Evolutionary conservation across 2,888 invertebrate genomes (phyloP), one percentile per base, ranked within the genome.

Genomic region (Eupithecia inturbata): DNA sequence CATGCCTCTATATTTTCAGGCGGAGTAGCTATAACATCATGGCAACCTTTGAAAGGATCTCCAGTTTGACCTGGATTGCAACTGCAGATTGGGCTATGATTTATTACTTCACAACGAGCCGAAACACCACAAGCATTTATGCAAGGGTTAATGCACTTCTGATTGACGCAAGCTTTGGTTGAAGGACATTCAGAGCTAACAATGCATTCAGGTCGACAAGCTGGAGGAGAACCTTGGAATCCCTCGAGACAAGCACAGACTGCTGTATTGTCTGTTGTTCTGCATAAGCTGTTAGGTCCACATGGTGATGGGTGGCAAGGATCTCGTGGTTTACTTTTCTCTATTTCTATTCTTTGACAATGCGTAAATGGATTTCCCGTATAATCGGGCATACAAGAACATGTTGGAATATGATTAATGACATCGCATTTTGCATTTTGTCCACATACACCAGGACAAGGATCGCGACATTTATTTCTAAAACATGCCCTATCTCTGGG

Each of bases 11-110:
- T 89, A 81, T 84, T 89, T 86, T 83, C 89, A 79, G 84, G 88
- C 88, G 83, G 93, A 74, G 79, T 75, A 87, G 82, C 78, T 16
- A 88, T 75, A 68, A 96, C 91, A 80, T 96, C 95, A 77, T 96
- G 95, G 85, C 97, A 97, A 80, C 96, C 96, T 86, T 96, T 96
- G 91, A 97, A 97, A 70, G 97, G 97, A 95, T 97, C 97, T 57
- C 97, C 97, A 33, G 96, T 96, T 88, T 96, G 96, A 28, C 96
- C 96, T 28, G 95, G 90, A 72, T 96, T 96, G 85, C 98, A 98
- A 79, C 96, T 97, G 86, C 98, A 98, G 74, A 98, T 96, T 19
- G 98, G 98, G 86, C 97, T 97, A 85, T 98, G 98, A 87, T 97
- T 97, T 45, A 97, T 96, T 2, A 98, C 97, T 82, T 96, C 96